Evolutionary conservation across 64 coral and sea anemone genomes (phyloP), one percentile per base, ranked within the genome.

Genomic region (Trachythela sp.): DNA sequence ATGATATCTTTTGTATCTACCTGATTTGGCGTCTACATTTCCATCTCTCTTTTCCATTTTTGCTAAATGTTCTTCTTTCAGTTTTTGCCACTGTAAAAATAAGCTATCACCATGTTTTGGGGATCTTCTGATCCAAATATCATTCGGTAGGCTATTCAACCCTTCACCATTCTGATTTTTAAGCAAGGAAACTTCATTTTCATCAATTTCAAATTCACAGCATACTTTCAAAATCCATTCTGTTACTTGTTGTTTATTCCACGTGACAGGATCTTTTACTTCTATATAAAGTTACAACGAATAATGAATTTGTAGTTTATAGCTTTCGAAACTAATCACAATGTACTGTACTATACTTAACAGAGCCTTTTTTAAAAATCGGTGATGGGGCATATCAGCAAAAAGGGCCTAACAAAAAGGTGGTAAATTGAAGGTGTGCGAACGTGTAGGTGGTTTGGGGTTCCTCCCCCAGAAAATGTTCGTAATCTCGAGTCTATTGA

Each of bases 21-120:
- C 54, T 58, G 54, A 49, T 49, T 49, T n/a, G n/a, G n/a, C 11
- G 42, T 45, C 11, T 45, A 45, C 7, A 58, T 58, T 58, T 58
- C 2, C 54, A 58, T 20, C 54, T 15, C 18, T 58, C 2, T 58
- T 13, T 8, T n/a, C 2, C 54, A 3, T 15, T n/a, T 8, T 64
- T 2, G 1, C 56, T 24, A 6, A 20, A 64, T 64, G 18, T 8
- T 26, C 13, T 2, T 2, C 0, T 22, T 64, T 64, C 0, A 90
- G 36, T 15, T 90, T 33, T 15, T 35, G 40, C 93, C 93, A 94
- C 39, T 89, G 49, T 50, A 85, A 85, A 31, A 89, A 91, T 20
- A 94, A 67, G 17, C 85, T 83, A 86, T 94, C 93, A 29, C 93
- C 93, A 59, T 92, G 93, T 34, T 89, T 45, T 11, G 42, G 93